Conservation (phyloP, 2,113 vertebrate genomes). For the Pangasianodon hypophthalmus region DNA sequence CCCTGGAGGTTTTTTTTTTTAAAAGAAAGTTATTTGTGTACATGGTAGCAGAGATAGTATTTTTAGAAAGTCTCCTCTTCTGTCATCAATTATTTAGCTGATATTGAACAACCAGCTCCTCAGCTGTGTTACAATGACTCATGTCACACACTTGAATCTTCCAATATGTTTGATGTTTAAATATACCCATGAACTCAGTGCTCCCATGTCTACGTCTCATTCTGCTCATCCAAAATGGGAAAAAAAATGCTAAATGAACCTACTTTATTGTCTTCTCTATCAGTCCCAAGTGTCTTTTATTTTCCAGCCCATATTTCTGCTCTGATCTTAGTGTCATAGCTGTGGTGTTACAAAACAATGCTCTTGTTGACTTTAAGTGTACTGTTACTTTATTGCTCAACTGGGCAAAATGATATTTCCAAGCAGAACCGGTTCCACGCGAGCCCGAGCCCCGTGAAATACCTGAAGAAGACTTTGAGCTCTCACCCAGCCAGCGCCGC, state of each 20-base stretch:
- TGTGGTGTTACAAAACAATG: constrained; percentile 21
- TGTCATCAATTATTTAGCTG: constrained; percentile 65
- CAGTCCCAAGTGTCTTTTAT: background rate
- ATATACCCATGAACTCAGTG: constrained; percentile 1
- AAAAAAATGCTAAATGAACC: background rate
- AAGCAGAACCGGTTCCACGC: constrained; percentile 85
- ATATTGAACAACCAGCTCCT: constrained; percentile 67
- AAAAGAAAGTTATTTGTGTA: constrained; percentile 49
- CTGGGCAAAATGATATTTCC: constrained; percentile 84
- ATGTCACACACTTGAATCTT: constrained; percentile 49
- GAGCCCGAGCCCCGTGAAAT: constrained; percentile 81
- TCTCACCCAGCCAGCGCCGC: constrained; percentile 76
- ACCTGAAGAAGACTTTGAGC: constrained; percentile 83
- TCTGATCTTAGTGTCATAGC: background rate
- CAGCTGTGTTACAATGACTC: constrained; percentile 64
- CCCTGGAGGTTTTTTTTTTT: constrained; percentile 51
- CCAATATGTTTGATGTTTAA: background rate
- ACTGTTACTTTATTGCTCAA: constrained; percentile 77
- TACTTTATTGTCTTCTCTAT: constrained; percentile 13
- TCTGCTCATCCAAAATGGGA: background rate
- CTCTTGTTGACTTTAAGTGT: constrained; percentile 42
- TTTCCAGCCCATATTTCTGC: background rate
- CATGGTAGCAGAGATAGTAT: constrained; percentile 9
- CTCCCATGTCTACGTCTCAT: background rate
- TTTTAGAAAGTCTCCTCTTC: constrained; percentile 62